Base-by-base conservation (phyloP, 2,888 invertebrate genomes). In the Dicroscelio sp. region DNA sequence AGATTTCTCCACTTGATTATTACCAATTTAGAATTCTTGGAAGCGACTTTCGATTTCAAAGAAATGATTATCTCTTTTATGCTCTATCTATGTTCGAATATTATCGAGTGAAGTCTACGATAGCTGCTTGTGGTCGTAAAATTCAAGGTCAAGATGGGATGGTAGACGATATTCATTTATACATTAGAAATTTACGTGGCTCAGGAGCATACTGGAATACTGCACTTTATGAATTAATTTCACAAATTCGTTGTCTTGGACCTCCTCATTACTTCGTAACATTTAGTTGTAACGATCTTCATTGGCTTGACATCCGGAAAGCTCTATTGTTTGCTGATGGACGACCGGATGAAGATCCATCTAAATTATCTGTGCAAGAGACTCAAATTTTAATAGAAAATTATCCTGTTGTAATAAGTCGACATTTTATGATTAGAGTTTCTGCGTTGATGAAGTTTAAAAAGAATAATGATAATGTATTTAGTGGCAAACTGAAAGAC, bases 251-350 rank as follows among this genome's bases (percentile, higher is more conserved):
- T 71, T 95, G 55, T 93, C 71, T 96, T 20, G 96, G 95, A 5
- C 94, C 96, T 86, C 96, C 96, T 0, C 93, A 95, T 1, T 96
- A 94, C 94, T 96, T 96, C 86, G 6, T 93, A n/a, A 92, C 92
- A 14, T 89, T 91, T 2, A 92, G 86, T 60, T 87, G 67, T 55
- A 95, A 95, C 88, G 94, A 95, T 83, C 75, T 95, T 0, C 76
- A 94, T 80, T 96, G 95, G 96, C 23, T 92, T 2, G 96, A 96
- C 33, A 96, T 95, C 93, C 91, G 93, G 0, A 95, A 95, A 95
- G 95, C 96, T 0, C 92, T 96, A 10, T 87, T 96, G 6, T 94
- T 96, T 12, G 94, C 94, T 0, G 95, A 94, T 90, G 90, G 92
- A 25, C 69, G 94, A 31, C 23, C 88, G 25, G 63, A 71, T 20